phyloP scores from a whole-genome alignment of 2,888 invertebrate genomes.

The Coleophora deauratella region DNA sequence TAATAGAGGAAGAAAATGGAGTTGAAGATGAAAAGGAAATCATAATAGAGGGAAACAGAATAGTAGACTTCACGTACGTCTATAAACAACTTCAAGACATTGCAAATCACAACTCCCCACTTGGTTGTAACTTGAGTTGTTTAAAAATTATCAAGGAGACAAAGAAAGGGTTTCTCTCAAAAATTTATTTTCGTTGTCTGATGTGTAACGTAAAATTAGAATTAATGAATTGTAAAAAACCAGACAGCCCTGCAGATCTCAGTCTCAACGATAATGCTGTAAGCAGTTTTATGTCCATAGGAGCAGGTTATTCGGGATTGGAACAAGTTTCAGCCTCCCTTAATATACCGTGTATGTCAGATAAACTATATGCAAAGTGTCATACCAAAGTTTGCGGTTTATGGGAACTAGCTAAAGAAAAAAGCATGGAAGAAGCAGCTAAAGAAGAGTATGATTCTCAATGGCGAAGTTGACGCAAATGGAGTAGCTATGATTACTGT shows the following conservation, averaged over 20 bases:
- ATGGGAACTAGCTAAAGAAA: constrained; percentile 9
- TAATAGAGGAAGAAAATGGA: too few relatives aligned
- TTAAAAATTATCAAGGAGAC: too few relatives aligned
- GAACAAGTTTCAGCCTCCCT: constrained; percentile 4
- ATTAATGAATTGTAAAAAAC: too few relatives aligned
- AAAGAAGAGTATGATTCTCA: constrained; percentile 13
- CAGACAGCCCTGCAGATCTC: too few relatives aligned
- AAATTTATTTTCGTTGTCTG: neutral
- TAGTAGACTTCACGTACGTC: too few relatives aligned
- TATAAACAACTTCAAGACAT: too few relatives aligned
- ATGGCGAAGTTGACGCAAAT: constrained; percentile 10
- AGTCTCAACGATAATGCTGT: neutral
- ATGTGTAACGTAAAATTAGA: too few relatives aligned
- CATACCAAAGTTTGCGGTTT: constrained; percentile 5
- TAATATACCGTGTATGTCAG: constrained; percentile 5
- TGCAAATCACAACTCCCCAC: too few relatives aligned
- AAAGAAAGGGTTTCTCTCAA: neutral
- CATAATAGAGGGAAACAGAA: too few relatives aligned
- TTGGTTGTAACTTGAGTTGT: too few relatives aligned
- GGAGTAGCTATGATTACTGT: too few relatives aligned
- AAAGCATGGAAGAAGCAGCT: constrained; percentile 12
- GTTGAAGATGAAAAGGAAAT: too few relatives aligned
- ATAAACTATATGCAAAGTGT: constrained; percentile 3
- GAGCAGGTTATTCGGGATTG: constrained; percentile 1
- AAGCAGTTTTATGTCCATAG: neutral